phyloP scores from a whole-genome alignment of 1,140 invertebrate genomes.

The Drosophila novamexicana region DNA sequence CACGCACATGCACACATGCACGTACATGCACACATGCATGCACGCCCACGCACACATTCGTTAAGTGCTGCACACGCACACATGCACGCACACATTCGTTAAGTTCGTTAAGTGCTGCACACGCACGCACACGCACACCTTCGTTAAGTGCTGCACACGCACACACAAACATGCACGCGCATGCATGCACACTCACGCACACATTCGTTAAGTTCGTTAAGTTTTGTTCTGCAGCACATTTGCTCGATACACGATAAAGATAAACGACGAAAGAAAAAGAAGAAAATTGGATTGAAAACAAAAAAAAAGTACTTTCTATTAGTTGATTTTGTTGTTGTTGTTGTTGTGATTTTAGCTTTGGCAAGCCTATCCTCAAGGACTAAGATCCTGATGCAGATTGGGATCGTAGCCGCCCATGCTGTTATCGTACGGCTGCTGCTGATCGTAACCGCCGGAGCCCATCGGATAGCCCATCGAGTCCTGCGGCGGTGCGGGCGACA shows the following conservation, averaged over 20 bases:
- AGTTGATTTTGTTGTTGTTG: slow-evolving; percentile 23
- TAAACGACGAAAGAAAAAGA: too few relatives aligned
- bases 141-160: slow-evolving; percentile 16
- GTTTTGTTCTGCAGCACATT: too few relatives aligned
- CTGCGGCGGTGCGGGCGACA: slow-evolving; percentile 95
- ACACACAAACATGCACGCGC: too few relatives aligned
- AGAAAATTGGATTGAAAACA: too few relatives aligned
- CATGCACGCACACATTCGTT: background rate
- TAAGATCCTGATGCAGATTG: slow-evolving; percentile 92
- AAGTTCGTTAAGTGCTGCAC: too few relatives aligned
- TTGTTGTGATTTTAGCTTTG: slow-evolving; percentile 30
- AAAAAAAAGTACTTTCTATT: too few relatives aligned
- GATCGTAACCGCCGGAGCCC: slow-evolving; percentile 93
- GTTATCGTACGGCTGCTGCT: slow-evolving; percentile 92
- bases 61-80: too few relatives aligned
- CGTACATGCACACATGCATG: too few relatives aligned
- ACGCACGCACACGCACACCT: slow-evolving; percentile 1
- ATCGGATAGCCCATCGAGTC: slow-evolving; percentile 95
- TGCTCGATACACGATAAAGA: too few relatives aligned
- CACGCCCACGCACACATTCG: background rate
- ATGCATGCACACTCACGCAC: background rate
- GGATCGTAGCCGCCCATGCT: slow-evolving; percentile 95
- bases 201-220: background rate
- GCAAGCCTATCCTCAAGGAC: slow-evolving; percentile 85
- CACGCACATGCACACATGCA: slow-evolving; percentile 1